Percentiles rank a stretch among this genome's conserved stretches.
phyloP scores from a whole-genome alignment of 1,140 invertebrate genomes.

The Meloidogyne exigua region DNA sequence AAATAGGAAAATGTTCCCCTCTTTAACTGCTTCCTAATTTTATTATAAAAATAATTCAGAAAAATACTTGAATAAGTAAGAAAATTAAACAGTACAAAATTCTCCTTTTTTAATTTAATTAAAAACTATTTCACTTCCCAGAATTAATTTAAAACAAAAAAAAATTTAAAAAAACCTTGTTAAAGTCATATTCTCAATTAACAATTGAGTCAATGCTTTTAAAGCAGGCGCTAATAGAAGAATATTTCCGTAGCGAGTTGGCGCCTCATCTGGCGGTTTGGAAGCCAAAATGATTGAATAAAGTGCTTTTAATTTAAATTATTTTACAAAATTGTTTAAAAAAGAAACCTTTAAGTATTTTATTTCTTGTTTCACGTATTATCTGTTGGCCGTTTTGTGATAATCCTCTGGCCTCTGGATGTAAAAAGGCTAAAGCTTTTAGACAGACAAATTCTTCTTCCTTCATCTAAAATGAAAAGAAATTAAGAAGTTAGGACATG shows the following conservation, averaged over 20 bases:
- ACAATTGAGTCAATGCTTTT: conserved; percentile 60
- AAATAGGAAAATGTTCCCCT: too few relatives aligned
- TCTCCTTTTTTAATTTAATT: neutral
- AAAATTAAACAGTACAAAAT: too few relatives aligned
- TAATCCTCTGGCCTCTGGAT: conserved; percentile 63
- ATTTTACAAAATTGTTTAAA: neutral
- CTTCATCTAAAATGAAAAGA: conserved; percentile 50
- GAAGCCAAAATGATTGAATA: conserved; percentile 58
- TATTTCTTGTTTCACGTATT: conserved; percentile 59
- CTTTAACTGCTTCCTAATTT: too few relatives aligned
- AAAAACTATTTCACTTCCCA: neutral
- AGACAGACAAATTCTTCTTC: conserved; percentile 63
- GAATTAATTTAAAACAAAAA: neutral
- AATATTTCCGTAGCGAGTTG: conserved; percentile 62
- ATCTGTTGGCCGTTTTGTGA: conserved; percentile 43
- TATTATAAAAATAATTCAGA: too few relatives aligned
- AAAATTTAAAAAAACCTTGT: conserved; percentile 42
- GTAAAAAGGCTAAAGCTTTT: conserved; percentile 61
- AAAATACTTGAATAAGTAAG: too few relatives aligned
- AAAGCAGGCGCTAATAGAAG: conserved; percentile 59
- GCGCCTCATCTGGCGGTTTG: conserved; percentile 56
- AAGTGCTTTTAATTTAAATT: conserved; percentile 38
- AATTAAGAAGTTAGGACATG: too few relatives aligned
- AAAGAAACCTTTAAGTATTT: conserved; percentile 51
- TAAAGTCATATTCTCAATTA: conserved; percentile 63